Evolutionary conservation across 2,888 invertebrate genomes (phyloP).

Genomic region (Nomada ferruginata): DNA sequence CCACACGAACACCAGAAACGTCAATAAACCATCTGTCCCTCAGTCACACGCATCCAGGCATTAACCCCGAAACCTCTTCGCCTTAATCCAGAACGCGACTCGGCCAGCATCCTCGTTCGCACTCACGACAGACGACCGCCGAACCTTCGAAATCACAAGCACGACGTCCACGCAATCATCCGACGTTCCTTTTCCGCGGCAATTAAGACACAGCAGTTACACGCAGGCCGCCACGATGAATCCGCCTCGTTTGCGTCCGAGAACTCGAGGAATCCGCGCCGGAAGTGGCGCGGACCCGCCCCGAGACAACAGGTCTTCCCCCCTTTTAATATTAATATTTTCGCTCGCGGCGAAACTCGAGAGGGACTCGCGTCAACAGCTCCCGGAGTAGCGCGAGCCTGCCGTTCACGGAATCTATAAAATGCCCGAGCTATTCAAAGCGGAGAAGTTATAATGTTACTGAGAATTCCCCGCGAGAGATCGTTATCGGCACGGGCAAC

Average conservation of each 20-base stretch:
- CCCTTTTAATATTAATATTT: constrained; percentile 15
- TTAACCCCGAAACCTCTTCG: background rate
- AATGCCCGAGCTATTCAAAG: constrained; percentile 73
- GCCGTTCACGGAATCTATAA: constrained; percentile 72
- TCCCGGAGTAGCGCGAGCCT: constrained; percentile 43
- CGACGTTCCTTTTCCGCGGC: constrained; percentile 41
- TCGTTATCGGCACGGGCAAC: constrained; percentile 63
- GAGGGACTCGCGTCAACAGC: constrained; percentile 39
- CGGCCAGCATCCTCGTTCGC: background rate
- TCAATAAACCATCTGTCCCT: background rate
- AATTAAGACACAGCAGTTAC: constrained; percentile 68
- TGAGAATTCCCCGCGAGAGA: constrained; percentile 69
- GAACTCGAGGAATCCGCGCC: constrained; percentile 42
- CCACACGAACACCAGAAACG: background rate
- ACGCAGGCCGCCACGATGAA: constrained; percentile 54
- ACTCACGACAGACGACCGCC: constrained; percentile 4
- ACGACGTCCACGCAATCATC: constrained; percentile 11
- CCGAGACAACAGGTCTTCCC: constrained; percentile 7
- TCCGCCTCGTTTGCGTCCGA: constrained; percentile 39
- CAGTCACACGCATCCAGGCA: background rate
- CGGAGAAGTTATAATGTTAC: constrained; percentile 75
- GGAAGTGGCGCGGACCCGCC: constrained; percentile 20
- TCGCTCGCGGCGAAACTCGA: constrained; percentile 43
- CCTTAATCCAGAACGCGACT: too few relatives aligned
- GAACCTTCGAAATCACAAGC: constrained; percentile 7